These are phyloP conservation scores for Druon quercuslanigerum DNA, from an alignment of 1,140 invertebrate genomes.

Conservation along the genomic window DNA sequence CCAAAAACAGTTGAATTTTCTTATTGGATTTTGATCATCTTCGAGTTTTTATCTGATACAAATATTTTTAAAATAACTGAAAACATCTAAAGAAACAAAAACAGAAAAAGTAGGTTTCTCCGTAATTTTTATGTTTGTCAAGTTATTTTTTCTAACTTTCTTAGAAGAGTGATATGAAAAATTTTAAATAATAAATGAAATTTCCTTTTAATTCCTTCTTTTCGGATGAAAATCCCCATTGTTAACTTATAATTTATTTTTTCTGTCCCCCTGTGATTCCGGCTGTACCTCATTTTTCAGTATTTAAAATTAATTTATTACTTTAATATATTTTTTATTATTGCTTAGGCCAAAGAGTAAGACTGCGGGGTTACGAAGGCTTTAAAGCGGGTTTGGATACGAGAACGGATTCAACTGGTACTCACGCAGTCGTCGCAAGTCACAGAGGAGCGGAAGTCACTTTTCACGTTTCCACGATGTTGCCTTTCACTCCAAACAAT, in stretches of 20 bases:
- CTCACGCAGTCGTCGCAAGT: slow-evolving; percentile 89
- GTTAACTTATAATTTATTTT: too few species aligned
- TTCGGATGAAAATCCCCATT: too few species aligned
- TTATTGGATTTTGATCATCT: too few species aligned
- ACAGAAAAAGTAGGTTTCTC: too few species aligned
- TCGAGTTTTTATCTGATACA: too few species aligned
- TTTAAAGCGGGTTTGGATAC: slow-evolving; percentile 95
- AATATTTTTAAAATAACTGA: too few species aligned
- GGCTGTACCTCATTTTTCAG: background rate
- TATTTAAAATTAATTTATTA: slow-evolving; percentile 32
- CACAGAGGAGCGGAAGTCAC: slow-evolving; percentile 93
- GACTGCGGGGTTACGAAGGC: slow-evolving; percentile 92
- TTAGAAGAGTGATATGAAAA: background rate
- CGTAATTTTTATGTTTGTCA: too few species aligned
- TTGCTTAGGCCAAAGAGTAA: slow-evolving; percentile 82
- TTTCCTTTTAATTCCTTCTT: too few species aligned
- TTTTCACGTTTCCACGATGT: slow-evolving; percentile 95
- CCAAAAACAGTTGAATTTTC: too few species aligned
- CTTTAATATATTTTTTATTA: background rate
- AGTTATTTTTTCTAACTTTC: slow-evolving; percentile 16
- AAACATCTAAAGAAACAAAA: too few species aligned
- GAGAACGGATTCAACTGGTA: slow-evolving; percentile 91
- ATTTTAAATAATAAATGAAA: too few species aligned
- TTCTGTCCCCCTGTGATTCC: too few species aligned
- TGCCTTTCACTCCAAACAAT: slow-evolving; percentile 95